Evolutionary conservation across 2,797 vertebrate species (phyloP).

Genomic region (Microcaecilia unicolor): DNA sequence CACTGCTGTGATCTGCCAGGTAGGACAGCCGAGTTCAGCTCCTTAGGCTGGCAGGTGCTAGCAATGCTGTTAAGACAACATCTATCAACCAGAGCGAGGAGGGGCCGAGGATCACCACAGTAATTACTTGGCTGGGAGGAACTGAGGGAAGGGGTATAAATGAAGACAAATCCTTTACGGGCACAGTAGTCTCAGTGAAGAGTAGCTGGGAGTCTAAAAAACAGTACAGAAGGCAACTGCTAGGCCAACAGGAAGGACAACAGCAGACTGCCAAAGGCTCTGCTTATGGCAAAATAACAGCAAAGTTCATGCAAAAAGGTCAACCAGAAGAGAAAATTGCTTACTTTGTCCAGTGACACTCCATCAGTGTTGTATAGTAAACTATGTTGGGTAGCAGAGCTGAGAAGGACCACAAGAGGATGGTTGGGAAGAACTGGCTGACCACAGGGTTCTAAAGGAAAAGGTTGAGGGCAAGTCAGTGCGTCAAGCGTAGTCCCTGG

Average conservation of each 20-base stretch:
- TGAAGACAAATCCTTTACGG: neutral
- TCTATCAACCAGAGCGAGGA: no score
- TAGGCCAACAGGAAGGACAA: rapidly evolving
- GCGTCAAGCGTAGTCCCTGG: no score
- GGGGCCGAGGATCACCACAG: no score
- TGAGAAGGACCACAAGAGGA: slow-evolving; percentile 88
- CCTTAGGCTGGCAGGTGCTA: no score
- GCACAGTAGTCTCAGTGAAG: neutral
- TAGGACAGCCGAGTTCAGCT: no score
- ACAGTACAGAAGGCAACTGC: no score
- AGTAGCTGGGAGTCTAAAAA: no score
- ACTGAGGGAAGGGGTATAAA: neutral
- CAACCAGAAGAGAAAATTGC: neutral
- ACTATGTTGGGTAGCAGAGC: slow-evolving; percentile 82
- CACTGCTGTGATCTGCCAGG: no score
- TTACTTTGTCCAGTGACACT: slow-evolving; percentile 93
- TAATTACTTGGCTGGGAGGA: neutral
- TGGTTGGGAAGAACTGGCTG: slow-evolving; percentile 91
- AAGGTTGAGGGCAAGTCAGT: no score
- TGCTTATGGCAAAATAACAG: no score
- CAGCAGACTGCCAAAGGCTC: rapidly evolving
- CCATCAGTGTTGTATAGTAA: slow-evolving; percentile 85
- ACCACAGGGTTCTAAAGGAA: slow-evolving; percentile 70
- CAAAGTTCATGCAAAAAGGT: neutral
- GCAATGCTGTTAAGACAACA: no score